phyloP scores from a whole-genome alignment of 1,140 invertebrate species.

The Aphaenogaster ashmeadi region DNA sequence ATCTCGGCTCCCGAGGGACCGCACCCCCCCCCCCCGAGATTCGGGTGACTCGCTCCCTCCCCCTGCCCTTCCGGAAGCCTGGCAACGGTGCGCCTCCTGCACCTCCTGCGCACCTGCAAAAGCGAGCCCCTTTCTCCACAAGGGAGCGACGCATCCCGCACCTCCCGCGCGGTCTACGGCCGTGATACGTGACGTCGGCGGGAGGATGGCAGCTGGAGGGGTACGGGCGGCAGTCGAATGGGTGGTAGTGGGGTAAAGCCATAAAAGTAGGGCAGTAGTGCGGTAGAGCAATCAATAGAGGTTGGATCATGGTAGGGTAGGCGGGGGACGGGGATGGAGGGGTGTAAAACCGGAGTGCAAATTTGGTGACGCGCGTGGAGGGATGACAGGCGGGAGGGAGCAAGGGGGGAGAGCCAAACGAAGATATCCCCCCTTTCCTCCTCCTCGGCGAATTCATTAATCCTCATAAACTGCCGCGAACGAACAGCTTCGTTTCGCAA shows the following conservation, averaged over 20 bases:
- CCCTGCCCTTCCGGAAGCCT: slow-evolving; percentile 23
- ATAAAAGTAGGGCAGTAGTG: slow-evolving; percentile 87
- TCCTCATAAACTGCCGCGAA: not conserved
- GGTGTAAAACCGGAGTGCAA: slow-evolving; percentile 69
- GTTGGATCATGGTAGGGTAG: slow-evolving; percentile 81
- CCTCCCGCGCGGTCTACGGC: slow-evolving; percentile 65
- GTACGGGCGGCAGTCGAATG: slow-evolving; percentile 64
- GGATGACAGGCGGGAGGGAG: not conserved
- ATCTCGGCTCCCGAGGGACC: slow-evolving; percentile 6
- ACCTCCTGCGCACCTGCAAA: slow-evolving; percentile 54
- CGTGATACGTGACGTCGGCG: slow-evolving; percentile 49
- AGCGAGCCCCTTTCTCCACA: slow-evolving; percentile 34
- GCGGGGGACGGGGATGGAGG: not conserved
- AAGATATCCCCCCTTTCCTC: slow-evolving; percentile 5
- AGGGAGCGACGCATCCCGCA: slow-evolving; percentile 49
- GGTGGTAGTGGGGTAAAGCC: slow-evolving; percentile 72
- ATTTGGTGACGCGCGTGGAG: slow-evolving; percentile 58
- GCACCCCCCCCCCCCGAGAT: slow-evolving; percentile 26
- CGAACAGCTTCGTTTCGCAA: not conserved
- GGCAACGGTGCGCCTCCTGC: slow-evolving; percentile 40
- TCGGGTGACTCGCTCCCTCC: not conserved
- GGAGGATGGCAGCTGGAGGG: slow-evolving; percentile 40
- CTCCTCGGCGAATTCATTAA: slow-evolving; percentile 27
- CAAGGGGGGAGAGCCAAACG: not conserved
- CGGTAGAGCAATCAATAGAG: slow-evolving; percentile 87